Evolutionary conservation across 2,797 vertebrate genomes (phyloP), one percentile per base, ranked within the genome.

Genomic region (Amblyraja radiata): DNA sequence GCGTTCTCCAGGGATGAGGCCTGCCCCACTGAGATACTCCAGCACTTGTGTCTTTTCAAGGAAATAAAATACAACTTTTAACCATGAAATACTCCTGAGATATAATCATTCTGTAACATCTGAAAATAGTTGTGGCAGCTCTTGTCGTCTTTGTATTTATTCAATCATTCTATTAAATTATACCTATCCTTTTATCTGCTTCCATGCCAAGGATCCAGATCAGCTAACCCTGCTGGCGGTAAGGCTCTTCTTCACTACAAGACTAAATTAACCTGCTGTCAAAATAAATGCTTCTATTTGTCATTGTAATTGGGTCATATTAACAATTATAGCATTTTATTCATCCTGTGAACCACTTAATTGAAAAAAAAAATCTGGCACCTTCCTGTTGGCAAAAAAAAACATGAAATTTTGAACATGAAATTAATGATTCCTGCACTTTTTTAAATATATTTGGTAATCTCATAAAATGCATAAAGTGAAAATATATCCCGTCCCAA

Each of bases 171-270:
- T 11, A 73, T 74, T 92, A 36, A 92, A 76, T 90, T 92, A 71
- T 73, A 92, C 90, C 97, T 98, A 97, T 98, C 97, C 97, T 96
- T 97, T 97, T 95, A 95, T 96, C 97, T 96, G 97, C 98, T 97
- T 96, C 96, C 97, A 97, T 97, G 97, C 96, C 96, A 98, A 99
- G 99, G 99, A 99, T 99, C 98, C 97, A 98, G 99, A 98, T 99
- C 99, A 96, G 99, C 99, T 97, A 99, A 99, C 97, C 98, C 98
- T 96, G 98, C 98, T 97, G 98, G 98, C 97, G 99, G 99, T 99
- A 99, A 99, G 98, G 71, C 76, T 92, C 14, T 14, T 92, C 90
- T 92, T 92, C 90, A 74, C 23, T 92, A n/a, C 39, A 54, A 74
- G 71, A 92, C 6, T 25, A 92, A 92, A 14, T 92, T 92, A 92